Evolutionary conservation across 2,113 vertebrate genomes (phyloP).

Genomic region (Donacobius atricapilla): DNA sequence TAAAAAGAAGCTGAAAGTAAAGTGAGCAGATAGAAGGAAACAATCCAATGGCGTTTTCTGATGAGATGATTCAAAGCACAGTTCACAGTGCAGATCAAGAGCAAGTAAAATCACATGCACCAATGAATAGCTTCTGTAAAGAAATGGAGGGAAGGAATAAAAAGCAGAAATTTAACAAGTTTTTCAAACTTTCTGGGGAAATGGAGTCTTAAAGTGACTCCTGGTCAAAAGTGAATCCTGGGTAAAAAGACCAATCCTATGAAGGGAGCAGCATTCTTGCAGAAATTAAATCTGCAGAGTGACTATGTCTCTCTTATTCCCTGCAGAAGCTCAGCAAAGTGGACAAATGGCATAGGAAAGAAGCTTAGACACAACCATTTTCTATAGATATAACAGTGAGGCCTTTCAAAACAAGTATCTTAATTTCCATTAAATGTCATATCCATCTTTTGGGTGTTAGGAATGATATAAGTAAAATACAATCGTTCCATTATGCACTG

Average conservation of each 20-base stretch:
- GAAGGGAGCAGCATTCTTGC: not conserved
- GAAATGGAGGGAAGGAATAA: not conserved
- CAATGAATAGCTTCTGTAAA: not conserved
- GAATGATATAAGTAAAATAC: not conserved
- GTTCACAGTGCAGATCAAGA: not conserved
- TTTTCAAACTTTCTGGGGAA: not conserved
- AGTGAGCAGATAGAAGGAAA: not conserved
- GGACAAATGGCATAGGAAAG: not conserved
- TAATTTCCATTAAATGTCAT: not conserved
- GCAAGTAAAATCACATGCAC: not conserved
- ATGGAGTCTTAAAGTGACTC: not conserved
- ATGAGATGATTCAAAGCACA: not conserved
- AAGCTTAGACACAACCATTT: not conserved
- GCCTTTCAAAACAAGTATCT: not conserved
- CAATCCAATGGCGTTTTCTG: not conserved
- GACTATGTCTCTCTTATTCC: not conserved
- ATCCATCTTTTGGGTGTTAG: not conserved
- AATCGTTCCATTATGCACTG: fast-evolving
- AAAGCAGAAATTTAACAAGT: not conserved
- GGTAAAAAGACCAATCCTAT: not conserved
- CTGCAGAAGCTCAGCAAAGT: not conserved
- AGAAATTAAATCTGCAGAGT: not conserved
- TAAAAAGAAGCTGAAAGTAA: not conserved
- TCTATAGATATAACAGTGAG: fast-evolving
- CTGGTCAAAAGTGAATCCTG: not conserved